phyloP scores from a whole-genome alignment of 2,888 invertebrate species.

The Marasmarcha lunaedactyla region DNA sequence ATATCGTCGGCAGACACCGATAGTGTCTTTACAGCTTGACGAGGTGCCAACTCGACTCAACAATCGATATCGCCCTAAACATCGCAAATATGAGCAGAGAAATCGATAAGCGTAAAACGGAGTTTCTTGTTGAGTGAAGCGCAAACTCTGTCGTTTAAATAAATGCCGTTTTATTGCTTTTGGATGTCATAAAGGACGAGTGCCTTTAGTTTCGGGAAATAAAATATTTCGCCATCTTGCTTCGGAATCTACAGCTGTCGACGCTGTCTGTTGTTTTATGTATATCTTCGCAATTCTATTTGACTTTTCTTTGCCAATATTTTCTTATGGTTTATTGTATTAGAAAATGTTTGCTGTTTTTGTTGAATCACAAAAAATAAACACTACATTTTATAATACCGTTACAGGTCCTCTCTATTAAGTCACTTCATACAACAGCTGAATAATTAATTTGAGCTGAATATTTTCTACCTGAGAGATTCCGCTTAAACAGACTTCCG shows the following conservation, averaged over 20 bases:
- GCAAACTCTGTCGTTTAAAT: conserved; percentile 27
- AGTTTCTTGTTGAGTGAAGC: conserved; percentile 19
- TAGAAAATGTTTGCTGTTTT: no score
- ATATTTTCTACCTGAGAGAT: conserved; percentile 14
- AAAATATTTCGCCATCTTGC: conserved; percentile 37
- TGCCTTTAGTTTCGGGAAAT: conserved; percentile 42
- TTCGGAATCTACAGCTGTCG: conserved; percentile 35
- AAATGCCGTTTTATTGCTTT: conserved; percentile 38
- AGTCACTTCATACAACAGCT: conserved; percentile 1
- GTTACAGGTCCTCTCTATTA: no score
- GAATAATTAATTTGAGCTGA: conserved; percentile 2
- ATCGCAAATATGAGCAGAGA: conserved; percentile 8
- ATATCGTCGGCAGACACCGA: conserved; percentile 19
- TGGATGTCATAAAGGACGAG: conserved; percentile 36
- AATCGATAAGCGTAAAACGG: conserved; percentile 19
- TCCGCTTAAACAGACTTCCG: conserved; percentile 41
- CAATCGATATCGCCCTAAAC: conserved; percentile 23
- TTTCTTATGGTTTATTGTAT: conserved; percentile 34
- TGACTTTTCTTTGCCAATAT: conserved; percentile 39
- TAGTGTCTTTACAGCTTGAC: conserved; percentile 56
- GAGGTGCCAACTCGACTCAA: conserved; percentile 33
- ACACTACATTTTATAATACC: no score
- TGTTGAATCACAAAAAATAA: no score
- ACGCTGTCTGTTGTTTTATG: conserved; percentile 47
- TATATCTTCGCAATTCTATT: conserved; percentile 31